Evolutionary conservation across 2,113 vertebrate species (phyloP).

Genomic region (human (Homo sapiens)): DNA sequence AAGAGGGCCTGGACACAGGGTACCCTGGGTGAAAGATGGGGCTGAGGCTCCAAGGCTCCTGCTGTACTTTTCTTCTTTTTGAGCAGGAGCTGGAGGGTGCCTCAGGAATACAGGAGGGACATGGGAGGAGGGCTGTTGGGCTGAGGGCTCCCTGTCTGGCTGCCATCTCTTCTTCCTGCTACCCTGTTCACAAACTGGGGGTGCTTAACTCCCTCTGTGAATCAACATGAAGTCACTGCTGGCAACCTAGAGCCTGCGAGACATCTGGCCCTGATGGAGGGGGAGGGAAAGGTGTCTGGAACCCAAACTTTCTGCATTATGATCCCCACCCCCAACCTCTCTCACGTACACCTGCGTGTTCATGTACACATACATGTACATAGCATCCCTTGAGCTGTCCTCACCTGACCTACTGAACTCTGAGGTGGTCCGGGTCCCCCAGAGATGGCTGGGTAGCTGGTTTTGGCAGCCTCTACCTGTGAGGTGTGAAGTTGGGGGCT

Average conservation of each 20-base stretch:
- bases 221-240: constrained; percentile 45
- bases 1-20: constrained; percentile 34
- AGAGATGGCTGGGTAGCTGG: constrained; percentile 35
- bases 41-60: not conserved
- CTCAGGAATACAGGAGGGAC: not conserved
- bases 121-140: not conserved
- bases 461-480: constrained; percentile 48
- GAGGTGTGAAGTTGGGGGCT: constrained; percentile 22
- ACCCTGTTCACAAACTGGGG: constrained; percentile 22
- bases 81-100: constrained; percentile 26
- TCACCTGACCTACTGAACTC: constrained; percentile 25
- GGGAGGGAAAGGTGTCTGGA: not conserved
- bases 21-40: constrained; percentile 11
- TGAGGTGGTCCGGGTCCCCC: constrained; percentile 19
- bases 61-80: constrained; percentile 29
- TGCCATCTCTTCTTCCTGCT: constrained; percentile 32
- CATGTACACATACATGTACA: constrained; percentile 1
- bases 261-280: constrained; percentile 17
- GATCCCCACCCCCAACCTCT: not conserved
- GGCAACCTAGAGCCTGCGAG: constrained; percentile 40
- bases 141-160: not conserved
- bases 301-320: not conserved
- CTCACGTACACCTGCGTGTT: not conserved
- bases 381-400: constrained; percentile 17
- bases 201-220: not conserved